Base-by-base conservation (phyloP, 2,797 vertebrate species). In the Rhodeus uyekii region DNA sequence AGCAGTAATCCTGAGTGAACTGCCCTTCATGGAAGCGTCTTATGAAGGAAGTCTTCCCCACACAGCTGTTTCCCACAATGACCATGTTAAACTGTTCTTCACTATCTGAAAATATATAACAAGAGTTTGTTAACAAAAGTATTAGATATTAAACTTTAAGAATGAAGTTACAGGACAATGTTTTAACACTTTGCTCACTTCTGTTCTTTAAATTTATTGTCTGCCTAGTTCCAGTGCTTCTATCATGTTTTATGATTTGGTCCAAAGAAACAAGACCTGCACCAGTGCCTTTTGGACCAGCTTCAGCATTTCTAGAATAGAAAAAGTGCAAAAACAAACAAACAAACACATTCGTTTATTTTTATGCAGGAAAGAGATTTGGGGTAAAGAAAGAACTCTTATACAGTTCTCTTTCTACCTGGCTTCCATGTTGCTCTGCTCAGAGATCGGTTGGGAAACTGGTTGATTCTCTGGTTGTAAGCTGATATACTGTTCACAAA, bases 11-110 rank as follows among this genome's bases (percentile, higher is more conserved):
- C 0, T 87, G 81, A 79, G 87, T 91, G 73, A 96, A 98, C 85
- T 89, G 83, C 39, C 96, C 90, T 1, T 90, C 90, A 0, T 95
- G 93, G 80, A 96, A 84, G 53, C 96, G 92, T 89, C 93, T 92
- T 87, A 99, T 93, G 89, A 98, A 99, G 0, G 97, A 96, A 0
- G 97, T 97, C 88, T 99, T 99, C 69, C 98, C 98, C 87, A 98
- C 97, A 0, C 90, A 90, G 81, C 97, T 95, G 86, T 96, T 94
- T 87, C 98, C 98, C 3, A 99, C 80, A 63, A 99, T 95, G 83
- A 98, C 87, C 84, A 99, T 90, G 0, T 98, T 96, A 91, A 95
- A 96, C 73, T 95, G 38, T 5, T 34, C 3, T 74, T 50, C 81
- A 85, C 78, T 73, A 72, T 81, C 87, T 86, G 85, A 80, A 84